These are phyloP conservation scores for Serranus cabrilla DNA, from an alignment of 2,797 vertebrate species.

Conservation along the genomic window DNA sequence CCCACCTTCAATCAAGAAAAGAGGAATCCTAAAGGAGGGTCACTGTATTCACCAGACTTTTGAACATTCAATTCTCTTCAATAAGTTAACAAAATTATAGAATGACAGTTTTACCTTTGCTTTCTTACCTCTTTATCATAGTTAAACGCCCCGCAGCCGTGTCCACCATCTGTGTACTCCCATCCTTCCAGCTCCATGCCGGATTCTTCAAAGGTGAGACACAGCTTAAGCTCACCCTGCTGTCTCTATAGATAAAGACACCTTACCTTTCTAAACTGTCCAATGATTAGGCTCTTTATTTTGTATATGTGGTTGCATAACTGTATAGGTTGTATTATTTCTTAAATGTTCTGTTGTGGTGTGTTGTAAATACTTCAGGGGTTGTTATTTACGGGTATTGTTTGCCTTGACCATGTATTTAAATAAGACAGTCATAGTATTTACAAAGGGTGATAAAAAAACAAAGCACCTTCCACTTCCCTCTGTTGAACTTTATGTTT, in stretches of 20 bases:
- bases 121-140: not conserved
- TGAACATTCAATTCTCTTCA: not conserved
- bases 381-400: not conserved
- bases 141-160: not conserved
- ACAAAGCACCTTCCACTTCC: not conserved
- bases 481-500: no score
- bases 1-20: no score
- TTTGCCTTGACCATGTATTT: not conserved
- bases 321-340: not conserved
- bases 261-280: not conserved
- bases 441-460: not conserved
- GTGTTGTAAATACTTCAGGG: not conserved
- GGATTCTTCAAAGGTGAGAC: slow-evolving; percentile 52
- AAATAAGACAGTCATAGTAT: not conserved
- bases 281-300: not conserved
- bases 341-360: not conserved
- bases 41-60: not conserved
- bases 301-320: not conserved
- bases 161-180: not conserved
- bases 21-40: not conserved
- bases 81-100: not conserved
- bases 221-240: not conserved
- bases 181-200: not conserved
- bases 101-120: not conserved
- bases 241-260: not conserved